phyloP scores from a whole-genome alignment of 2,797 vertebrate genomes.

The Leptatherina wallacei region DNA sequence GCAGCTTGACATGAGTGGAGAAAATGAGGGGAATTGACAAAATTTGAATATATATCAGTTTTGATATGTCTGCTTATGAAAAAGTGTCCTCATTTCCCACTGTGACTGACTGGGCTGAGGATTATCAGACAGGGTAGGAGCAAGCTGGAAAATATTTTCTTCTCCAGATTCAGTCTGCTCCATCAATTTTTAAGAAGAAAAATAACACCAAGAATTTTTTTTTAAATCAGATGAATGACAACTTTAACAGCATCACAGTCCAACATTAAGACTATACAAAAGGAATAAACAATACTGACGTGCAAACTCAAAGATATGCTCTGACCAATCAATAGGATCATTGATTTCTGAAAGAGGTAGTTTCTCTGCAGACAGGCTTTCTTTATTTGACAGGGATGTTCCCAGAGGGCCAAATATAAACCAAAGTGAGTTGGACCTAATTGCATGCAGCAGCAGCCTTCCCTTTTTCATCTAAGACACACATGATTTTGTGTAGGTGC shows the following conservation, averaged over 20 bases:
- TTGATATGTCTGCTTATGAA: slow-evolving; percentile 23
- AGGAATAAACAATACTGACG: neutral
- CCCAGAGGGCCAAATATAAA: neutral
- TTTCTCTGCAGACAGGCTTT: slow-evolving; percentile 14
- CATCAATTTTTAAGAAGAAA: neutral
- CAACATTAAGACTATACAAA: neutral
- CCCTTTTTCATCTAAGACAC: neutral
- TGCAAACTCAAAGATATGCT: neutral
- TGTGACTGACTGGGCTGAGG: slow-evolving; percentile 8
- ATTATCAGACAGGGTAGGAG: slow-evolving; percentile 1
- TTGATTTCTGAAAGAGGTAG: slow-evolving; percentile 2
- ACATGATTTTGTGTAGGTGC: neutral
- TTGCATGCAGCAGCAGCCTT: neutral
- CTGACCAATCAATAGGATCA: slow-evolving; percentile 12
- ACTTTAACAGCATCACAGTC: neutral
- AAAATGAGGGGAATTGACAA: slow-evolving; percentile 26
- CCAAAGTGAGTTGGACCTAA: neutral
- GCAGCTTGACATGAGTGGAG: slow-evolving; percentile 14
- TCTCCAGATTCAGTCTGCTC: slow-evolving; percentile 19
- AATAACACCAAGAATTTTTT: neutral
- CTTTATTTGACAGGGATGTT: slow-evolving; percentile 3
- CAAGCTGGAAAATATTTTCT: slow-evolving; percentile 12
- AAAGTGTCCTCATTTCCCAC: slow-evolving; percentile 33
- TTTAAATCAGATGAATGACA: neutral
- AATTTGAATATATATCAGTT: slow-evolving; percentile 57